Conservation (phyloP, 2,888 invertebrate species). For the Atethmia centrago region DNA sequence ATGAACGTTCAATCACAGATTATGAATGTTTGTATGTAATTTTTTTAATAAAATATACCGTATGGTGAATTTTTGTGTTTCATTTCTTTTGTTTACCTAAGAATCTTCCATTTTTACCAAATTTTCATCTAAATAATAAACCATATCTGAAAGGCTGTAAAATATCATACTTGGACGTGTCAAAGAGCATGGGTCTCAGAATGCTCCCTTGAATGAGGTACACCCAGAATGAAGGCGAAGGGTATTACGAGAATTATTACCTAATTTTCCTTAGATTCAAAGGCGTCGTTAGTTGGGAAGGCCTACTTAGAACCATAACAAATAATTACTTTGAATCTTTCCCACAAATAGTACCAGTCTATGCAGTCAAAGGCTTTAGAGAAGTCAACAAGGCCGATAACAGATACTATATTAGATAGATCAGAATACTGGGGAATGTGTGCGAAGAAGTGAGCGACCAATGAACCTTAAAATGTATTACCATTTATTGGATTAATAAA, state of each 20-base stretch:
- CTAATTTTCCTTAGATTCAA: neutral
- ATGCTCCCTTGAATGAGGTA: neutral
- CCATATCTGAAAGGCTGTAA: neutral
- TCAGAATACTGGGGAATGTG: neutral
- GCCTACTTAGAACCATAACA: neutral
- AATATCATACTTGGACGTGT: neutral
- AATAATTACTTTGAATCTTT: neutral
- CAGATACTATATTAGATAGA: neutral
- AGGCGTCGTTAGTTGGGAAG: neutral
- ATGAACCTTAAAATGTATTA: neutral
- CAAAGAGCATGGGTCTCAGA: neutral
- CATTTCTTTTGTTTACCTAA: slow-evolving; percentile 55
- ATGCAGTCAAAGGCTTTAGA: neutral
- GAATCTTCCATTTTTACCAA: neutral
- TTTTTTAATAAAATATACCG: slow-evolving; percentile 87
- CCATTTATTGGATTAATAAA: neutral
- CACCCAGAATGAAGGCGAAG: neutral
- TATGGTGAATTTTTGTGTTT: slow-evolving; percentile 69
- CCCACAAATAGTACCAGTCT: neutral
- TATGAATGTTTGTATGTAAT: slow-evolving; percentile 90
- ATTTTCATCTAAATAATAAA: neutral
- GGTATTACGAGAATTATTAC: neutral
- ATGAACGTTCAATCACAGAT: slow-evolving; percentile 79
- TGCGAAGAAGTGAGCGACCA: neutral
- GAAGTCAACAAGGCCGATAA: neutral